phyloP scores from a whole-genome alignment of 2,113 vertebrate species.

The Megalops atlanticus region DNA sequence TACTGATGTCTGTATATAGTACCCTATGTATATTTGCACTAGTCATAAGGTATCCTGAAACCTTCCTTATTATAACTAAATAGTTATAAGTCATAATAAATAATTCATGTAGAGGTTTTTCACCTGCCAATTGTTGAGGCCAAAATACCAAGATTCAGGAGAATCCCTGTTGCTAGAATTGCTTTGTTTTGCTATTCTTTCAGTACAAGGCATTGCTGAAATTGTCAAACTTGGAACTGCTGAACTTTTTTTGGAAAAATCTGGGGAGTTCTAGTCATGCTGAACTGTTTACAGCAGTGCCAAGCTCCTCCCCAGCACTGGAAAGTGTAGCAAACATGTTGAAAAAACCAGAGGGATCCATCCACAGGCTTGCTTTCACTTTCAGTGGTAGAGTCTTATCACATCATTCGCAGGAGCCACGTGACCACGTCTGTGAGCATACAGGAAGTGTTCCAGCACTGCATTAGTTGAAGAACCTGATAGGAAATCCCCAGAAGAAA shows the following conservation, averaged over 20 bases:
- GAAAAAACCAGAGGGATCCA: not conserved
- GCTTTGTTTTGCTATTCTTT: not conserved
- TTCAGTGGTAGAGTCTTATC: too few species aligned
- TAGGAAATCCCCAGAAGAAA: not conserved
- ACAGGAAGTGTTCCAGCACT: not conserved
- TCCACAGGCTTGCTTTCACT: not conserved
- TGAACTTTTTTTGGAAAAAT: slow-evolving; percentile 4
- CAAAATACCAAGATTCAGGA: too few species aligned
- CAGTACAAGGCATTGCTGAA: not conserved
- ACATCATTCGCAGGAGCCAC: too few species aligned
- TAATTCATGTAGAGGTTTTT: too few species aligned
- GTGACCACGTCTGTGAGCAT: not conserved
- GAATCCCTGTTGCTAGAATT: too few species aligned
- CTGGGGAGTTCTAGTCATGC: not conserved
- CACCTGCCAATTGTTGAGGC: too few species aligned
- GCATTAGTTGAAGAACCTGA: not conserved
- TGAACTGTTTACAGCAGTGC: not conserved
- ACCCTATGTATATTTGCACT: too few species aligned
- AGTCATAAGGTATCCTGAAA: too few species aligned
- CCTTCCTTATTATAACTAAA: not conserved
- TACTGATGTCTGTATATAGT: too few species aligned
- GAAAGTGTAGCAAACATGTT: not conserved
- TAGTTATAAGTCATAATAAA: too few species aligned
- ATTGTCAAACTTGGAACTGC: not conserved
- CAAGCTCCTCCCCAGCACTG: not conserved